Percentiles rank a stretch among this genome's conserved stretches.
These are phyloP conservation scores for Therioaphis trifolii DNA, from an alignment of 2,888 invertebrate species.

Conservation along the genomic window DNA sequence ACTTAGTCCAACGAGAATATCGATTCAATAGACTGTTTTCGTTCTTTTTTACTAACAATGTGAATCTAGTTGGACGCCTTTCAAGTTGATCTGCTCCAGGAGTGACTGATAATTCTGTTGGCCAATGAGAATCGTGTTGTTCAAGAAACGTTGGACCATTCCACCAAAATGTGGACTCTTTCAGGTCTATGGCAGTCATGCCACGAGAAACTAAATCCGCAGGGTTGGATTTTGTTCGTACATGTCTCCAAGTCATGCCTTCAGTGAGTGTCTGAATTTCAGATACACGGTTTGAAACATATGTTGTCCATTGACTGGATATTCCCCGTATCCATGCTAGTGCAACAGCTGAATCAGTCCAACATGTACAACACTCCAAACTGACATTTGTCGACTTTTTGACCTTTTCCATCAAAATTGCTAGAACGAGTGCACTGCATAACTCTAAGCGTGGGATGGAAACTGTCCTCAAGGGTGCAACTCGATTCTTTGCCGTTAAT, in stretches of 20 bases:
- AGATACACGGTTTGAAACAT: slow-evolving; percentile 66
- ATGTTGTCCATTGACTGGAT: slow-evolving; percentile 65
- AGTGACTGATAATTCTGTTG: no score
- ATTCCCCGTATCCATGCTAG: slow-evolving; percentile 56
- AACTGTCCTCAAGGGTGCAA: slow-evolving; percentile 58
- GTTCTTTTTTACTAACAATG: no score
- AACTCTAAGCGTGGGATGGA: slow-evolving; percentile 62
- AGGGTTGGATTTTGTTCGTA: not conserved
- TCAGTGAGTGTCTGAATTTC: slow-evolving; percentile 63
- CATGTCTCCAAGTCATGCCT: not conserved
- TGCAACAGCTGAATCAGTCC: slow-evolving; percentile 36
- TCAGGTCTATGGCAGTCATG: slow-evolving; percentile 1
- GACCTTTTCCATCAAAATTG: not conserved
- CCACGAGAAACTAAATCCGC: slow-evolving; percentile 53
- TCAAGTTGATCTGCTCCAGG: no score
- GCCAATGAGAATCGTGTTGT: no score
- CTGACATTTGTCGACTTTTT: not conserved
- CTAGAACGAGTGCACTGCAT: slow-evolving; percentile 57
- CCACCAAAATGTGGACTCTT: slow-evolving; percentile 21
- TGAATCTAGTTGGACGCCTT: no score
- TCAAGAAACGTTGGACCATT: no score
- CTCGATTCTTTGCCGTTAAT: slow-evolving; percentile 56
- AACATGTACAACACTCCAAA: not conserved
- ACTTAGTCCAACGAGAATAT: no score
- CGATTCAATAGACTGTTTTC: no score